phyloP scores from a whole-genome alignment of 2,888 invertebrate species.

The Archips xylosteana region DNA sequence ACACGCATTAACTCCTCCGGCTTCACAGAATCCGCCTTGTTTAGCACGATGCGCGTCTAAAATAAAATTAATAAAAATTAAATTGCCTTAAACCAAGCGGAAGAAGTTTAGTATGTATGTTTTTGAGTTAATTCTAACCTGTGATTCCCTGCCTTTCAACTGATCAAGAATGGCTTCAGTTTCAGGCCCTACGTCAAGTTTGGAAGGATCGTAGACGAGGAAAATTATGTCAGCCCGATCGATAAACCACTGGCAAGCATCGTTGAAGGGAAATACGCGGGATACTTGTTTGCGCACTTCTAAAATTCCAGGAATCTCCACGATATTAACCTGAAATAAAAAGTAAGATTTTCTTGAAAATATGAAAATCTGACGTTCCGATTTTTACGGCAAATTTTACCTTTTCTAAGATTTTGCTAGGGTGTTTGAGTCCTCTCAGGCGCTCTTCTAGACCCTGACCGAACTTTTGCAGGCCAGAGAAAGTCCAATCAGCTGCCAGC shows the following conservation, averaged over 20 bases:
- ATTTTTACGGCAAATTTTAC: slow-evolving; percentile 71
- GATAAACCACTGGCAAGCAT: slow-evolving; percentile 99
- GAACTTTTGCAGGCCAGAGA: slow-evolving; percentile 97
- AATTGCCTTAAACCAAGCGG: too few relatives aligned
- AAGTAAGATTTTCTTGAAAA: slow-evolving; percentile 1
- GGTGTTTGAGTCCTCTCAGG: slow-evolving; percentile 92
- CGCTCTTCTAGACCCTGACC: slow-evolving; percentile 97
- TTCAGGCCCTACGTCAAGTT: slow-evolving; percentile 97
- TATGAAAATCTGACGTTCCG: not conserved
- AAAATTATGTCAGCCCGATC: slow-evolving; percentile 98
- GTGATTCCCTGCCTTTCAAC: slow-evolving; percentile 96
- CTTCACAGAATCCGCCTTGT: slow-evolving; percentile 97
- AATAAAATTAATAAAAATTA: slow-evolving; percentile 18
- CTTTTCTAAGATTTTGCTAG: slow-evolving; percentile 94
- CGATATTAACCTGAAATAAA: slow-evolving; percentile 92
- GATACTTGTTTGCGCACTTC: slow-evolving; percentile 97
- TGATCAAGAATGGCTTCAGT: slow-evolving; percentile 97
- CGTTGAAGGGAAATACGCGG: slow-evolving; percentile 96
- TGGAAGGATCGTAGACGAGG: slow-evolving; percentile 97
- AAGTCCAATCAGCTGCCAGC: slow-evolving; percentile 97
- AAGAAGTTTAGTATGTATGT: too few relatives aligned
- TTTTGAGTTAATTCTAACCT: slow-evolving; percentile 78
- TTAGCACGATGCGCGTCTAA: slow-evolving; percentile 95
- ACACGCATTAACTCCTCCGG: slow-evolving; percentile 97
- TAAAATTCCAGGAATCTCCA: slow-evolving; percentile 97